phyloP scores from a whole-genome alignment of 2,888 invertebrate species.

The Drosophila differens region DNA sequence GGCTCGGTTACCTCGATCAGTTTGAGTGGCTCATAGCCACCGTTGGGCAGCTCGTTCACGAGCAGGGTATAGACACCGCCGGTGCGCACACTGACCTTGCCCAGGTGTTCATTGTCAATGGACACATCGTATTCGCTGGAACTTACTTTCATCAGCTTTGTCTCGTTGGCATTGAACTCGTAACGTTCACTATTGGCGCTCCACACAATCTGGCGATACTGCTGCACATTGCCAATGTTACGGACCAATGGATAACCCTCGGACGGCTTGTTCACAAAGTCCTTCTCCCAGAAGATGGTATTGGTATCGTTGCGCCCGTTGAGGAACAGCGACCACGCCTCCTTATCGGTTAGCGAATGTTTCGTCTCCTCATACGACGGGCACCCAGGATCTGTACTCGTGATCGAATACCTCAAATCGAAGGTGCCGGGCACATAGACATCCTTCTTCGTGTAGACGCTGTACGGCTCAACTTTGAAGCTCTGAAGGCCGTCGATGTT shows the following conservation, averaged over 20 bases:
- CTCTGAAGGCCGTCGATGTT: constrained; percentile 48
- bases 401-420: constrained; percentile 37
- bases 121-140: constrained; percentile 64
- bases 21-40: constrained; percentile 2
- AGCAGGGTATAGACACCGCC: constrained; percentile 85
- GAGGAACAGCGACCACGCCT: constrained; percentile 79
- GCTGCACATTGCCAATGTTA: constrained; percentile 70
- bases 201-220: constrained; percentile 65
- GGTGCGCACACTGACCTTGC: constrained; percentile 60
- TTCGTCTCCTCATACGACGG: neutral
- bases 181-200: constrained; percentile 57
- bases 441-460: constrained; percentile 69
- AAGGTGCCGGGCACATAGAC: constrained; percentile 51
- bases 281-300: constrained; percentile 45
- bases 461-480: constrained; percentile 59
- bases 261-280: constrained; percentile 81
- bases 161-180: constrained; percentile 51
- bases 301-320: constrained; percentile 42
- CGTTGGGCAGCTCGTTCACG: constrained; percentile 41
- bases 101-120: constrained; percentile 46
- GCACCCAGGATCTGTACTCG: constrained; percentile 38
- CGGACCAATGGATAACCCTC: constrained; percentile 78
- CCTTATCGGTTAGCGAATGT: constrained; percentile 32
- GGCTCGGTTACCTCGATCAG: constrained; percentile 80
- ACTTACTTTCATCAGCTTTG: constrained; percentile 58